A percentile compares a stretch with the other conserved stretches of the same genome.
These are phyloP conservation scores for Pardalotus punctatus DNA, from an alignment of 2,113 vertebrate genomes.

Conservation along the genomic window DNA sequence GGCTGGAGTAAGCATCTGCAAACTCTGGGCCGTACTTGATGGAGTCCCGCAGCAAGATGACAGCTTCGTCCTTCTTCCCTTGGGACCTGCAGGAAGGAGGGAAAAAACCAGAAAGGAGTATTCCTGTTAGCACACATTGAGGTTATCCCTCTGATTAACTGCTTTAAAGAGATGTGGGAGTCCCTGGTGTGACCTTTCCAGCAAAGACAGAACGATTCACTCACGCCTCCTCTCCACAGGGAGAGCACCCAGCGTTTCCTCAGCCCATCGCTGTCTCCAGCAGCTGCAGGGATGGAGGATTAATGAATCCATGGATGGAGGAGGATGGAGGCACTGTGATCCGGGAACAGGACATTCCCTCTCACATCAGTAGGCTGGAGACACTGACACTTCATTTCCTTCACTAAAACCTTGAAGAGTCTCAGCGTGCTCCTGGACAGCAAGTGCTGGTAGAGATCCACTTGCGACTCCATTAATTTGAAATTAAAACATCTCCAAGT, in stretches of 20 bases:
- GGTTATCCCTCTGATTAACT: neutral
- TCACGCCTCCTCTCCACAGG: neutral
- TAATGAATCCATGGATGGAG: neutral
- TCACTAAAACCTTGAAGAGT: neutral
- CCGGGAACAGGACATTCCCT: neutral
- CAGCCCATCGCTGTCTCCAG: neutral
- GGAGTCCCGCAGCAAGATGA: conserved; percentile 82
- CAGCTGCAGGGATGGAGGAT: neutral
- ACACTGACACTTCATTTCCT: neutral
- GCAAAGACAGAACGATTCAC: neutral
- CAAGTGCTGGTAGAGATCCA: neutral
- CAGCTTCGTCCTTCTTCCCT: conserved; percentile 85
- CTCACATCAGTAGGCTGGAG: neutral
- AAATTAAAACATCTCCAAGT: neutral
- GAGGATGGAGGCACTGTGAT: neutral
- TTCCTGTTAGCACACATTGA: neutral
- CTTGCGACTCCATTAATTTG: neutral
- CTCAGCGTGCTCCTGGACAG: neutral
- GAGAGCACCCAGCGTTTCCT: neutral
- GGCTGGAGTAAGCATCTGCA: conserved; percentile 92
- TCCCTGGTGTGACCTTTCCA: neutral
- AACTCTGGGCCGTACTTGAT: conserved; percentile 89
- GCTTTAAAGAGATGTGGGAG: neutral
- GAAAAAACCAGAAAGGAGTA: neutral
- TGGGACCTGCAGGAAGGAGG: conserved; percentile 76